A percentile compares a stretch with the other conserved stretches of the same genome.
Evolutionary conservation across 2,113 vertebrate species (phyloP).

Genomic region (Hypocryptadius cinnamomeus): DNA sequence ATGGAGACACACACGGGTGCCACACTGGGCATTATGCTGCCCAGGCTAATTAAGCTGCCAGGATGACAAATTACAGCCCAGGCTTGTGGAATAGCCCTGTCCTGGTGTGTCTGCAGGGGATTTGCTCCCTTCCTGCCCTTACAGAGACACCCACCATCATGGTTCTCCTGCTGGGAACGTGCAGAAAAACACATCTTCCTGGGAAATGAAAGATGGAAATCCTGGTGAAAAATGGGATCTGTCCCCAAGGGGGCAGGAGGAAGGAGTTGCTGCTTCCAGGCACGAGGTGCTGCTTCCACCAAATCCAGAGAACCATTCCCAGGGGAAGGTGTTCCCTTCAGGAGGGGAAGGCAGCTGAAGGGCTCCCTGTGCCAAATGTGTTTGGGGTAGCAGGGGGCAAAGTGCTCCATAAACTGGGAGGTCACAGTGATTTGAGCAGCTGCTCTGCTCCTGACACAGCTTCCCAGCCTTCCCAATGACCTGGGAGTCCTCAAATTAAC

Average conservation of each 20-base stretch:
- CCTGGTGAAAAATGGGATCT: neutral
- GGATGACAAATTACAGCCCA: neutral
- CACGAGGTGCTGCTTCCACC: accelerated
- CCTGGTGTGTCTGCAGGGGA: neutral
- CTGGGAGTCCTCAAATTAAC: neutral
- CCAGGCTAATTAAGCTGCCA: neutral
- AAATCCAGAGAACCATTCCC: accelerated
- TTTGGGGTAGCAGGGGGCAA: neutral
- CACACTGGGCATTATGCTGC: neutral
- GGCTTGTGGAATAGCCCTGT: neutral
- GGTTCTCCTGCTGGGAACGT: neutral
- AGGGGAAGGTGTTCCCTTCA: no score
- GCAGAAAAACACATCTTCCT: neutral
- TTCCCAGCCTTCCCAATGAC: neutral
- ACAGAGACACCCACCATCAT: accelerated
- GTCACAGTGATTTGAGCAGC: neutral
- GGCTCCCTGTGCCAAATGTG: neutral
- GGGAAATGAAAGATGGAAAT: neutral
- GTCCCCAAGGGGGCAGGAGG: neutral
- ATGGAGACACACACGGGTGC: accelerated
- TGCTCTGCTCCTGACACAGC: neutral
- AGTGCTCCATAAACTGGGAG: neutral
- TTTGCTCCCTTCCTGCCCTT: neutral
- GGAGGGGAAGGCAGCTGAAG: neutral
- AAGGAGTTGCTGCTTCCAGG: no score